A percentile compares a stretch with the other conserved stretches of the same genome.
phyloP scores from a whole-genome alignment of 2,113 vertebrate genomes.

The Petrocephalus microphthalmus region DNA sequence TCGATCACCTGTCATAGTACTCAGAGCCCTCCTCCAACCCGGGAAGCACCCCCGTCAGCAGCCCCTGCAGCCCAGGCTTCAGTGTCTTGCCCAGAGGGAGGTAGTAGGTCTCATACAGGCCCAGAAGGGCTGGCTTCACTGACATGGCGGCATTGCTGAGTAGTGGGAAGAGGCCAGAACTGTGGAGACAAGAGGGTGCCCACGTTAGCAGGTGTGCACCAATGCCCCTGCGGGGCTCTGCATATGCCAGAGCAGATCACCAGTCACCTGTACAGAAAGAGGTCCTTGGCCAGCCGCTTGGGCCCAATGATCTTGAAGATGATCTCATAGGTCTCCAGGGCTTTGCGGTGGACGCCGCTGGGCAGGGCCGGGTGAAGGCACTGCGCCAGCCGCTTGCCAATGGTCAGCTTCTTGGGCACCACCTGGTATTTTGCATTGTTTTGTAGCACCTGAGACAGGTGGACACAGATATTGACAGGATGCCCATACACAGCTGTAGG shows the following conservation, averaged over 20 bases:
- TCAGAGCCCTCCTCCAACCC: constrained; percentile 96
- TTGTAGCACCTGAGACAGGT: constrained; percentile 76
- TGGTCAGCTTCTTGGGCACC: constrained; percentile 91
- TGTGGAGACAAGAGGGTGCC: constrained; percentile 38
- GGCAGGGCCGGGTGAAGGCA: constrained; percentile 97
- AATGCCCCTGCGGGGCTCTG: background rate
- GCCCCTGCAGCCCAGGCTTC: constrained; percentile 91
- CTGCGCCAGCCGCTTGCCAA: constrained; percentile 93
- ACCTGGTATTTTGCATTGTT: constrained; percentile 98
- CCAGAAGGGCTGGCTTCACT: constrained; percentile 88
- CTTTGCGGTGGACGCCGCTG: constrained; percentile 95
- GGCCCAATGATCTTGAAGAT: constrained; percentile 99
- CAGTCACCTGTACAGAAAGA: constrained; percentile 91
- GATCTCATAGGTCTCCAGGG: constrained; percentile 95
- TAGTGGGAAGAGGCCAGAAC: constrained; percentile 93
- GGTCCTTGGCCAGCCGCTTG: constrained; percentile 94
- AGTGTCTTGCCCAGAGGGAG: constrained; percentile 91
- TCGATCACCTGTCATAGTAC: constrained; percentile 87
- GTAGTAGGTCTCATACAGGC: constrained; percentile 95
- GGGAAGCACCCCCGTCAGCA: constrained; percentile 90
- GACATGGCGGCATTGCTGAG: constrained; percentile 98
- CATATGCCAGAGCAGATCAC: background rate
- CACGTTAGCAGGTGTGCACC: background rate
- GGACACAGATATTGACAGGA: background rate
- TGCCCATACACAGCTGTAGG: background rate